These are phyloP conservation scores for Eurytoma adleriae DNA, from an alignment of 2,888 invertebrate genomes.

Conservation along the genomic window DNA sequence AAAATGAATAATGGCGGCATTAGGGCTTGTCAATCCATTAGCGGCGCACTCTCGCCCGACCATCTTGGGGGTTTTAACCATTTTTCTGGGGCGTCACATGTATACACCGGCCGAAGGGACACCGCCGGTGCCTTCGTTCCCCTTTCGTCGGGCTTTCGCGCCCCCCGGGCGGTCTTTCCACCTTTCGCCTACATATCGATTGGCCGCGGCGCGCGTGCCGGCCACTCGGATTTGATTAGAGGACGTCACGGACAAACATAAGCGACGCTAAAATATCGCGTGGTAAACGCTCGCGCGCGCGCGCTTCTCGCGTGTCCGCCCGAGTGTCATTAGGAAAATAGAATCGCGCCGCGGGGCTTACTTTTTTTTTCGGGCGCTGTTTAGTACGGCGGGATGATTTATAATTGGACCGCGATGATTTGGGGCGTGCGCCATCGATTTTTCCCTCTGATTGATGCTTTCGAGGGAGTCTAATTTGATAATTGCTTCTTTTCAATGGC, in stretches of 20 bases:
- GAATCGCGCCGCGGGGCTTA: neutral
- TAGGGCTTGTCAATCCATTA: conserved; percentile 51
- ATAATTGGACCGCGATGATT: conserved; percentile 36
- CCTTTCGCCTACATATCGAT: neutral
- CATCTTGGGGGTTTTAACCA: conserved; percentile 39
- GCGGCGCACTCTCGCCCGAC: neutral
- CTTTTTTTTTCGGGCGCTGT: too few relatives aligned
- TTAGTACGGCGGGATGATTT: conserved; percentile 35
- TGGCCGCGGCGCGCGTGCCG: neutral
- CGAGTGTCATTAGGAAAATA: conserved; percentile 38
- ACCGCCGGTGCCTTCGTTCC: neutral
- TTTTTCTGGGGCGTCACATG: conserved; percentile 5
- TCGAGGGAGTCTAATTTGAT: conserved; percentile 8
- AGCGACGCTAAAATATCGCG: conserved; percentile 33
- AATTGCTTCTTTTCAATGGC: conserved; percentile 14
- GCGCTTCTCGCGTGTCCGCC: neutral
- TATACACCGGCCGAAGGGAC: too few relatives aligned
- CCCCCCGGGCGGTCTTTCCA: neutral
- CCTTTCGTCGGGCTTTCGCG: neutral
- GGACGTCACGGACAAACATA: conserved; percentile 31
- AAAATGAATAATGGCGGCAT: conserved; percentile 51
- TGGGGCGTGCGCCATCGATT: conserved; percentile 15
- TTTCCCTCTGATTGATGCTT: conserved; percentile 21
- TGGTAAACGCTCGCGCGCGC: neutral
- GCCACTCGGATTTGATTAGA: conserved; percentile 46